phyloP scores from a whole-genome alignment of 1,140 invertebrate species.

The Drosophila arizonae region DNA sequence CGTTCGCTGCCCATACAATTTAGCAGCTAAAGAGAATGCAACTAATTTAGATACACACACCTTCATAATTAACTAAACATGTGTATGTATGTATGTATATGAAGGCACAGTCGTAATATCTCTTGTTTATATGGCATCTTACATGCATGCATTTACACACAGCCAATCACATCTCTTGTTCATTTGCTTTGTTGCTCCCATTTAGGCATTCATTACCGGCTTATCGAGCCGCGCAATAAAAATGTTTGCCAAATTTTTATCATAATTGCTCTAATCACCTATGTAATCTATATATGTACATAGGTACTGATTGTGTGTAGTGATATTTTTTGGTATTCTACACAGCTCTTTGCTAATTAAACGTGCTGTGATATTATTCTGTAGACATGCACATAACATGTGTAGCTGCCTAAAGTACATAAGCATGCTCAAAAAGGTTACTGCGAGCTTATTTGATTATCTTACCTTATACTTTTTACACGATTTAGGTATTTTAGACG shows the following conservation, averaged over 20 bases:
- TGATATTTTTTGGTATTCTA: slow-evolving; percentile 38
- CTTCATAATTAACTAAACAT: slow-evolving; percentile 6
- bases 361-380: slow-evolving; percentile 13
- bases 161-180: slow-evolving; percentile 1
- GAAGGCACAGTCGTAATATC: neutral
- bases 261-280: slow-evolving; percentile 65
- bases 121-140: slow-evolving; percentile 1
- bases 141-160: neutral
- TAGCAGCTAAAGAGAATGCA: slow-evolving; percentile 29
- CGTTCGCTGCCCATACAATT: neutral
- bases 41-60: slow-evolving; percentile 36
- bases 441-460: no score
- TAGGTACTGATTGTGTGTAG: slow-evolving; percentile 23
- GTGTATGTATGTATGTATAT: slow-evolving; percentile 4
- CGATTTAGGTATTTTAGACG: no score
- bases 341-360: slow-evolving; percentile 46
- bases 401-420: neutral
- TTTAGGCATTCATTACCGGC: slow-evolving; percentile 22
- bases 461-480: no score
- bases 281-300: slow-evolving; percentile 14
- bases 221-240: slow-evolving; percentile 13
- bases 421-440: neutral
- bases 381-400: neutral
- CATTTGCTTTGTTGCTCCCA: slow-evolving; percentile 29
- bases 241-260: slow-evolving; percentile 64